phyloP scores from a whole-genome alignment of 2,888 invertebrate genomes.

The Platycnemis pennipes region DNA sequence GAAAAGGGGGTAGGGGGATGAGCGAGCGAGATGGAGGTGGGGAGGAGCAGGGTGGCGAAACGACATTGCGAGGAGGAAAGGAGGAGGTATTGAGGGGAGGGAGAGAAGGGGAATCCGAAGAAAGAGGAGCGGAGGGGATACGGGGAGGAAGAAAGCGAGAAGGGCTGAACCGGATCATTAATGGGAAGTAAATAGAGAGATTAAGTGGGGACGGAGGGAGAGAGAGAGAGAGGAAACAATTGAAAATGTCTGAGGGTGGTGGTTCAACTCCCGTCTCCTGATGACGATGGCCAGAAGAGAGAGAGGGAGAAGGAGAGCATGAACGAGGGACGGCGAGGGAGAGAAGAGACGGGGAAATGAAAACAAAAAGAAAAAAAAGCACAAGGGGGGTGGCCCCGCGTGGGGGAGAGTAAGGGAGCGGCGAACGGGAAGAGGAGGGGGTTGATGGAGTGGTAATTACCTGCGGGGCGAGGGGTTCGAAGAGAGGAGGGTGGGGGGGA shows the following conservation, averaged over 20 bases:
- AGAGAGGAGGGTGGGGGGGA: background rate
- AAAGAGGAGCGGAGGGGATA: too few species aligned
- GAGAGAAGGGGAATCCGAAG: too few species aligned
- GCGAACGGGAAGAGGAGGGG: background rate
- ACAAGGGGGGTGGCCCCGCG: background rate
- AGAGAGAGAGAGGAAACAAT: constrained; percentile 37
- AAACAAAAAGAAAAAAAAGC: background rate
- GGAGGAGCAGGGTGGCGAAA: background rate
- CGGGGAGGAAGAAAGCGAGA: background rate
- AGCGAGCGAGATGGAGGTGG: background rate
- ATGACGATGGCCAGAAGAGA: background rate
- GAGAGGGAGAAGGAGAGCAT: background rate
- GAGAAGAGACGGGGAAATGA: constrained; percentile 23
- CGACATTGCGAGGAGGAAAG: background rate
- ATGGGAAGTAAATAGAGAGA: constrained; percentile 66
- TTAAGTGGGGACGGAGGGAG: background rate
- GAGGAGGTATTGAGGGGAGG: background rate
- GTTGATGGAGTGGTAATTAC: constrained; percentile 29
- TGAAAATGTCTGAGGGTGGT: constrained; percentile 62
- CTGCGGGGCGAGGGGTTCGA: background rate
- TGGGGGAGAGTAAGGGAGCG: background rate
- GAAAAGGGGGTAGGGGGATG: background rate
- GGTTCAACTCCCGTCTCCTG: constrained; percentile 40
- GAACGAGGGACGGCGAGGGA: background rate
- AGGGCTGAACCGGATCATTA: constrained; percentile 37